Evolutionary conservation across 1,140 invertebrate species (phyloP).

Genomic region (Papilio machaon): DNA sequence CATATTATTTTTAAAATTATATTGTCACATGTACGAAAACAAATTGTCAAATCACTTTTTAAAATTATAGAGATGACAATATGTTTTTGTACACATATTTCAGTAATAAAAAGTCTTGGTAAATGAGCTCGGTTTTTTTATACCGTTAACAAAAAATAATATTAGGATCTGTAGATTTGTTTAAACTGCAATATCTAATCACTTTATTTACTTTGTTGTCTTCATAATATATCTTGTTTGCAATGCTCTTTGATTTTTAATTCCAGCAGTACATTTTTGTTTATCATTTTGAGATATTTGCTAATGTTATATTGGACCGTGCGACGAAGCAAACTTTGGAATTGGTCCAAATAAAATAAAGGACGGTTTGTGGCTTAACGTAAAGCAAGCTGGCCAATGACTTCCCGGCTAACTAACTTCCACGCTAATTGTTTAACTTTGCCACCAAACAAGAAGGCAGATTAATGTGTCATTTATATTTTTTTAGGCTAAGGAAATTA

Average conservation of each 20-base stretch:
- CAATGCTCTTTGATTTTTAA: not conserved
- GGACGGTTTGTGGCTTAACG: not conserved
- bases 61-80: too few species aligned
- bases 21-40: too few species aligned
- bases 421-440: conserved; percentile 9
- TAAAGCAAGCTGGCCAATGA: not conserved
- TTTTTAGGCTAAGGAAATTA: not conserved
- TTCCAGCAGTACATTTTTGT: not conserved
- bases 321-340: not conserved
- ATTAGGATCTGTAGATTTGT: too few species aligned
- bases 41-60: too few species aligned
- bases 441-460: not conserved
- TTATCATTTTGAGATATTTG: not conserved
- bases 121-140: too few species aligned
- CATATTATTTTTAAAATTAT: not conserved
- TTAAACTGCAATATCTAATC: not conserved
- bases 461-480: not conserved
- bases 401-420: not conserved
- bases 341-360: conserved; percentile 4
- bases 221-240: not conserved
- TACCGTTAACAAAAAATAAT: too few species aligned
- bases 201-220: not conserved
- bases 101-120: too few species aligned
- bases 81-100: too few species aligned
- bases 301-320: not conserved